Conservation (phyloP, 2,797 vertebrate species). For the Carapus acus region DNA sequence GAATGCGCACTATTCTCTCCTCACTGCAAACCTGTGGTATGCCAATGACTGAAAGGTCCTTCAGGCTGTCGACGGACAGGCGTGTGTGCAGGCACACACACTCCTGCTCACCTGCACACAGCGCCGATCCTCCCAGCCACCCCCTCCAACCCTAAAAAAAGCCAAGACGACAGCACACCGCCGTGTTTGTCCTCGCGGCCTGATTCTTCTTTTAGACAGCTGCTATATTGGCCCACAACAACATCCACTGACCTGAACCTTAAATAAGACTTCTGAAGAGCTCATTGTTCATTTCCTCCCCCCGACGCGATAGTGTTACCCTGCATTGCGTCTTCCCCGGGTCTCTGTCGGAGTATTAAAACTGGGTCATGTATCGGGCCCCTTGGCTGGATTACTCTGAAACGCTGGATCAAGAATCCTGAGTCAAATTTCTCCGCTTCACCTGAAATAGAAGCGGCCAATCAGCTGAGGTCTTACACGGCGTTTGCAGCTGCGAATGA, state of each 20-base stretch:
- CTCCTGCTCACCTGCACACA: conserved; percentile 48
- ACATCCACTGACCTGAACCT: conserved; percentile 7
- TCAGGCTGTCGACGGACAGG: conserved; percentile 55
- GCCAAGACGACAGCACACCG: conserved; percentile 18
- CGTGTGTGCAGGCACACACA: conserved; percentile 41
- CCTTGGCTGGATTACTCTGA: conserved; percentile 33
- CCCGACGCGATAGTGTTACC: neutral
- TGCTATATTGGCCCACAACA: conserved; percentile 6
- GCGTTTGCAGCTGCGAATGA: conserved; percentile 10
- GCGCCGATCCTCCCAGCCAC: conserved; percentile 26
- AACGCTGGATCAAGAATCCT: conserved; percentile 17
- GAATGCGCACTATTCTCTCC: conserved; percentile 24
- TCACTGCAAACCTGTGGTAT: conserved; percentile 57
- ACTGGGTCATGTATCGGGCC: conserved; percentile 22
- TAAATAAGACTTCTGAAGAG: conserved; percentile 8
- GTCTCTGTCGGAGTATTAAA: conserved; percentile 18
- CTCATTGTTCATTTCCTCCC: conserved; percentile 12
- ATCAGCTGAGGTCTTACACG: conserved; percentile 37
- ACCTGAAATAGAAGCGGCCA: conserved; percentile 31
- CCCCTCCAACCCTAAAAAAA: too few species aligned
- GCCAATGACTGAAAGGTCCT: conserved; percentile 60
- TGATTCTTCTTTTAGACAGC: conserved; percentile 19
- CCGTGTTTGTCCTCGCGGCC: conserved; percentile 16
- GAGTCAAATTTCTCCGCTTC: conserved; percentile 42
- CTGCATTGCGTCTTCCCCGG: conserved; percentile 13